Conservation (phyloP, 64 coral and sea anemone genomes). For the Anthopleura sola region DNA sequence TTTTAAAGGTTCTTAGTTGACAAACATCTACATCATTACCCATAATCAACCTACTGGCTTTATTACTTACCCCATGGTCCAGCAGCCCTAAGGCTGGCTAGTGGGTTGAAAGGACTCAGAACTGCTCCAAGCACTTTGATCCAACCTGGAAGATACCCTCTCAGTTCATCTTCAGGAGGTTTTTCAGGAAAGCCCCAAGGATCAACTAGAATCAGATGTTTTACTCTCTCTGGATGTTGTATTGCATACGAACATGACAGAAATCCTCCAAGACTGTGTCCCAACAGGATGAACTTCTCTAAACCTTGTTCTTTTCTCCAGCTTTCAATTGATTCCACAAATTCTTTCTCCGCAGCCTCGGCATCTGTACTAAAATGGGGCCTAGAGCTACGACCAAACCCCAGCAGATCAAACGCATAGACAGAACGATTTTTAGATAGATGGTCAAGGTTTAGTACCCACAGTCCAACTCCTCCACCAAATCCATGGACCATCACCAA, state of each 20-base stretch:
- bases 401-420: slow-evolving; percentile 84
- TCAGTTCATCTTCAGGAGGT: slow-evolving; percentile 62
- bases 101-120: slow-evolving; percentile 75
- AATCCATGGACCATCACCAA: slow-evolving; percentile 96
- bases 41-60: no score
- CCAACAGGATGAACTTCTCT: slow-evolving; percentile 86
- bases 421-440: slow-evolving; percentile 75
- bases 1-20: no score
- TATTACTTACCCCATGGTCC: slow-evolving; percentile 83
- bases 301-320: slow-evolving; percentile 81
- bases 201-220: slow-evolving; percentile 86
- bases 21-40: no score
- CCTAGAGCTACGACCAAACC: slow-evolving; percentile 95
- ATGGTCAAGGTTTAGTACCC: slow-evolving; percentile 80
- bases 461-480: slow-evolving; percentile 85
- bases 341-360: slow-evolving; percentile 67
- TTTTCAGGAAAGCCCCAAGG: slow-evolving; percentile 93
- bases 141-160: slow-evolving; percentile 63
- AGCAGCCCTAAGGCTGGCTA: slow-evolving; percentile 82
- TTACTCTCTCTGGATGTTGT: slow-evolving; percentile 75
- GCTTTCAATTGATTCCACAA: slow-evolving; percentile 84
- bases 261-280: slow-evolving; percentile 94
- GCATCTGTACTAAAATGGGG: slow-evolving; percentile 65
- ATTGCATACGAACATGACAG: slow-evolving; percentile 81
- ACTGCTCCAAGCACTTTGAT: slow-evolving; percentile 69